Evolutionary conservation across 1,140 invertebrate genomes (phyloP).

Genomic region (Caenorhabditis brenneri): DNA sequence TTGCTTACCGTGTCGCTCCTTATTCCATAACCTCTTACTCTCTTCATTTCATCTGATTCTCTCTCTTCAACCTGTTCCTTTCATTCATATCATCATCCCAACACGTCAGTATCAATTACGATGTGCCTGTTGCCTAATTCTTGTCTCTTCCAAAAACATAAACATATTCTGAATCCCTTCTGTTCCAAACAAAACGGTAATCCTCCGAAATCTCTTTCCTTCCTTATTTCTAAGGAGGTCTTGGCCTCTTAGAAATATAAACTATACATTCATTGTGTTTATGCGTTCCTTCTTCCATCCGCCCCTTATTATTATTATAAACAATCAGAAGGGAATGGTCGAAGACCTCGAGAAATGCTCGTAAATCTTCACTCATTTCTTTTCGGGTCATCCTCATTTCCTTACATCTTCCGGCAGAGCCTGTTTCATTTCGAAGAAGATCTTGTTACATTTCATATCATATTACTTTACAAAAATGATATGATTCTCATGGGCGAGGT

Average conservation of each 20-base stretch:
- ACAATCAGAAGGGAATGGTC: neutral
- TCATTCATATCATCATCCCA: neutral
- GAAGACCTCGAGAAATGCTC: constrained; percentile 7
- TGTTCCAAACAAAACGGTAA: neutral
- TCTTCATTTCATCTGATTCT: neutral
- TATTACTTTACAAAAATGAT: constrained; percentile 4
- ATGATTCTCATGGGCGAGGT: neutral
- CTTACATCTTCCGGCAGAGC: neutral
- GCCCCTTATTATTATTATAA: constrained; percentile 42
- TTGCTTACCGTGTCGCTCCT: constrained; percentile 35
- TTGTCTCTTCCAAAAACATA: neutral
- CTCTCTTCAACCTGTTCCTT: neutral
- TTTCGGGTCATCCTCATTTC: constrained; percentile 13
- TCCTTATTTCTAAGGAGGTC: neutral
- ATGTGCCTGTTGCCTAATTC: neutral
- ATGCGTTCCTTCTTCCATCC: neutral
- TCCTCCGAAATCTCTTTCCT: neutral
- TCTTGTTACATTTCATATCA: constrained; percentile 1
- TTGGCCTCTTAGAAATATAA: constrained; percentile 7
- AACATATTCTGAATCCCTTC: neutral
- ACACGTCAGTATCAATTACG: constrained; percentile 35
- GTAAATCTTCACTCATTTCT: constrained; percentile 26
- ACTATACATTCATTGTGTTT: constrained; percentile 7
- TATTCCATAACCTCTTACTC: neutral
- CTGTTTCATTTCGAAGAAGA: neutral